A percentile compares a stretch with the other conserved stretches of the same genome.
phyloP scores from a whole-genome alignment of 2,797 vertebrate genomes.

The Prionace glauca region DNA sequence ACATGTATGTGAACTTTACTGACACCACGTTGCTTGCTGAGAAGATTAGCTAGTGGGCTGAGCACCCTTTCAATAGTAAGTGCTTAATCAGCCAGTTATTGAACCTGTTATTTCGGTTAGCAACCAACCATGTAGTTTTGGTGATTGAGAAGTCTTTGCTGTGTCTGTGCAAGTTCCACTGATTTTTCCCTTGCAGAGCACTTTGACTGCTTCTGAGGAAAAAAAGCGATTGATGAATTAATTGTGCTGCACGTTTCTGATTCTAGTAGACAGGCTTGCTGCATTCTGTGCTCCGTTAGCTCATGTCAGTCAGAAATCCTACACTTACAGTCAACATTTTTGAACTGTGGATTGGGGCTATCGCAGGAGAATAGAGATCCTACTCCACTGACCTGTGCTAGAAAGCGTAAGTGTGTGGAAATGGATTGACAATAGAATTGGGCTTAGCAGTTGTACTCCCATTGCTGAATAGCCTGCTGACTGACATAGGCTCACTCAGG shows the following conservation, averaged over 20 bases:
- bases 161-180: background rate
- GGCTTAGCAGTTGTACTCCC: background rate
- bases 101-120: constrained; percentile 9
- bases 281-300: background rate
- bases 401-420: background rate
- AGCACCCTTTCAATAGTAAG: background rate
- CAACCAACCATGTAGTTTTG: background rate
- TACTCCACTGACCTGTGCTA: background rate
- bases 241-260: background rate
- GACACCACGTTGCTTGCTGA: constrained; percentile 10
- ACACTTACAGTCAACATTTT: background rate
- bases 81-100: constrained; percentile 14
- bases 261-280: background rate
- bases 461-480: background rate
- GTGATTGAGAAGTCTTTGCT: background rate
- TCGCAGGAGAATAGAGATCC: background rate
- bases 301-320: background rate
- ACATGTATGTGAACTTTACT: background rate
- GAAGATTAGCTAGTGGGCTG: constrained; percentile 7
- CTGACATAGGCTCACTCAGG: background rate
- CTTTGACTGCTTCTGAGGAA: background rate
- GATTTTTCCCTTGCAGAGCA: background rate
- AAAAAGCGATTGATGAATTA: background rate
- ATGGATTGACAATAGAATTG: background rate
- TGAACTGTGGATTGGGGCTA: background rate